phyloP scores from a whole-genome alignment of 2,797 vertebrate species.

The Tokudaia muenninki region DNA sequence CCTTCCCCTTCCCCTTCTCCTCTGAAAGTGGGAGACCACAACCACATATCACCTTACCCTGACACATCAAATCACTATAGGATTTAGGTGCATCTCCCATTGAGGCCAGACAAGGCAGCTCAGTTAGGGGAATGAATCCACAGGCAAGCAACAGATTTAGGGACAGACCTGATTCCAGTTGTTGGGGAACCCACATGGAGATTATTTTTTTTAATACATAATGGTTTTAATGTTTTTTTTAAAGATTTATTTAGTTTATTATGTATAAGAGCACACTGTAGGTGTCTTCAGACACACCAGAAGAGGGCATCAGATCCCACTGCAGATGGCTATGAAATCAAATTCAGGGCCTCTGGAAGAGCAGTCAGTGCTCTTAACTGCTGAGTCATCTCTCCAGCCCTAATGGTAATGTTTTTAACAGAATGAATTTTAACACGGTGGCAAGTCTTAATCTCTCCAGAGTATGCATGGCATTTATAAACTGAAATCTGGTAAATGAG shows the following conservation, averaged over 20 bases:
- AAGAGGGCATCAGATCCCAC: too few species aligned
- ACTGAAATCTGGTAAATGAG: neutral
- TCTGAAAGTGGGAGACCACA: neutral
- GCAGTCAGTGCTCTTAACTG: too few species aligned
- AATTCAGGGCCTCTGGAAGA: too few species aligned
- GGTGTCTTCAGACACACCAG: too few species aligned
- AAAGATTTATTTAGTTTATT: too few species aligned
- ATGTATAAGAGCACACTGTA: too few species aligned
- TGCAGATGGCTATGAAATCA: too few species aligned
- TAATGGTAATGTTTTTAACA: conserved; percentile 1
- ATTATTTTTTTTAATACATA: neutral
- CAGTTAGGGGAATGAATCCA: neutral
- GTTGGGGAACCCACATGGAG: neutral
- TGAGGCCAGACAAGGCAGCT: neutral
- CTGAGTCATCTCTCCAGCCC: too few species aligned
- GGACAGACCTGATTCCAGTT: neutral
- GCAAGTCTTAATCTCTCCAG: neutral
- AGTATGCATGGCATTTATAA: neutral
- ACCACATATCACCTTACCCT: neutral
- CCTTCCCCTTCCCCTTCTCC: neutral
- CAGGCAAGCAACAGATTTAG: neutral
- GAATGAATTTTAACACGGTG: conserved; percentile 35
- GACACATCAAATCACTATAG: neutral
- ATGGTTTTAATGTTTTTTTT: neutral
- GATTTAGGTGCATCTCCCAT: neutral